Evolutionary conservation across 1,140 invertebrate genomes (phyloP), one percentile per base, ranked within the genome.

Genomic region (Drosophila paulistorum): DNA sequence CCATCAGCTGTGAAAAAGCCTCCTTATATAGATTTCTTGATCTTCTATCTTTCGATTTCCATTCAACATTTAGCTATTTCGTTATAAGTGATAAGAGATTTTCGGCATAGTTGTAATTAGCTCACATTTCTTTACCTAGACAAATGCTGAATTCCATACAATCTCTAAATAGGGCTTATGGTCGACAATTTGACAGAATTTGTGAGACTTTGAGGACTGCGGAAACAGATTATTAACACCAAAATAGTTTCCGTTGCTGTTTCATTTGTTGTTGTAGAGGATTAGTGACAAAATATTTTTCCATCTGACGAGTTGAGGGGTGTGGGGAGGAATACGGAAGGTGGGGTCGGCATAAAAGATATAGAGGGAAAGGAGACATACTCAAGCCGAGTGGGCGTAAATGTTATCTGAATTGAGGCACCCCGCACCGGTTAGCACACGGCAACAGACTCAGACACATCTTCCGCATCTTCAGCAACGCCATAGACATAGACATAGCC

Each of bases 211-310:
- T 51, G 45, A 10, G 33, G n/a, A 59, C 57, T 37, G 57, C 33
- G 57, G 57, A 59, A 59, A 11, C 57, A 59, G 57, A 59, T 59
- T 59, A 59, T 37, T 37, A 59, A 59, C 57, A 59, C 57, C 33
- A 59, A 59, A 59, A 59, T 59, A 59, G 57, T 59, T 59, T 59
- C 11, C 14, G 10, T 51, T 23, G 45, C 11, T 51, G 57, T 37
- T 30, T 30, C 20, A 23, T 30, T 30, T 59, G 30, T 14, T 58
- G 55, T 58, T 58, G 55, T 58, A 17, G 37, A 37, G 57, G 57
- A 59, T 59, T 59, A 59, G 57, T 59, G 57, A 59, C 57, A 59
- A 59, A 59, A 59, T 59, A 59, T 59, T 59, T 59, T 59, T 33
- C 10, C 13, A 11, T 17, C 7, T 10, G 35, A 6, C 3, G 9